These are phyloP conservation scores for Mnemiopsis leidyi DNA, from an alignment of 37 sponge, comb jelly and placozoan genomes.

Conservation along the genomic window DNA sequence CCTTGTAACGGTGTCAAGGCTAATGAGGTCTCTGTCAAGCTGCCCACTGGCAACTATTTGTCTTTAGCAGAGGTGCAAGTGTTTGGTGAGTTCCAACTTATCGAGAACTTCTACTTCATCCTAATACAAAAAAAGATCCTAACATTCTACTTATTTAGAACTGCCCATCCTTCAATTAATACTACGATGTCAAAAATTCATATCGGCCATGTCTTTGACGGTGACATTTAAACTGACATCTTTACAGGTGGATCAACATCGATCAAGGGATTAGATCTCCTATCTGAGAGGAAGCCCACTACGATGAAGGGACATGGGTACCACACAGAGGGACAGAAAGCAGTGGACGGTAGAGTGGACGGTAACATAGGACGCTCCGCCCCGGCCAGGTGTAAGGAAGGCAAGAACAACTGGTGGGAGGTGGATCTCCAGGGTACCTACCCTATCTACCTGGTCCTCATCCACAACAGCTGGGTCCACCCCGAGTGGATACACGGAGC, in stretches of 20 bases:
- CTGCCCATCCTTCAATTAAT: too few relatives aligned
- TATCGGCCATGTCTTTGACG: too few relatives aligned
- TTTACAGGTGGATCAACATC: not conserved
- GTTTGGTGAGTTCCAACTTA: not conserved
- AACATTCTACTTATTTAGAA: too few relatives aligned
- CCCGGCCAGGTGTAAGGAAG: not conserved
- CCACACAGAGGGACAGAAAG: not conserved
- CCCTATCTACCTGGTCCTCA: not conserved
- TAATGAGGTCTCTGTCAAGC: not conserved
- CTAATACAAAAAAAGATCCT: too few relatives aligned
- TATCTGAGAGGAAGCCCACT: not conserved
- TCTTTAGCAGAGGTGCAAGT: not conserved
- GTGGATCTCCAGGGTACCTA: not conserved
- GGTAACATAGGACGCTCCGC: not conserved
- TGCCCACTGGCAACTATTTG: not conserved
- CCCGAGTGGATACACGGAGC: conserved; percentile 3
- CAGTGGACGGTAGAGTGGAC: not conserved
- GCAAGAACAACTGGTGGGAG: conserved; percentile 9
- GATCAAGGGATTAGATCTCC: not conserved
- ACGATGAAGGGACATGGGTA: not conserved
- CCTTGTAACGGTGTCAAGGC: conserved; percentile 44
- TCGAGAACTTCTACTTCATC: too few relatives aligned
- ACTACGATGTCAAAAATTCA: too few relatives aligned
- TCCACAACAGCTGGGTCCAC: conserved; percentile 1
- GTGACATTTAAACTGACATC: too few relatives aligned